Percentiles rank a stretch among this genome's conserved stretches.
Evolutionary conservation across 30 jellyfish, hydroid and myxozoan species (phyloP).

Genomic region (Chrysaora quinquecirrha): DNA sequence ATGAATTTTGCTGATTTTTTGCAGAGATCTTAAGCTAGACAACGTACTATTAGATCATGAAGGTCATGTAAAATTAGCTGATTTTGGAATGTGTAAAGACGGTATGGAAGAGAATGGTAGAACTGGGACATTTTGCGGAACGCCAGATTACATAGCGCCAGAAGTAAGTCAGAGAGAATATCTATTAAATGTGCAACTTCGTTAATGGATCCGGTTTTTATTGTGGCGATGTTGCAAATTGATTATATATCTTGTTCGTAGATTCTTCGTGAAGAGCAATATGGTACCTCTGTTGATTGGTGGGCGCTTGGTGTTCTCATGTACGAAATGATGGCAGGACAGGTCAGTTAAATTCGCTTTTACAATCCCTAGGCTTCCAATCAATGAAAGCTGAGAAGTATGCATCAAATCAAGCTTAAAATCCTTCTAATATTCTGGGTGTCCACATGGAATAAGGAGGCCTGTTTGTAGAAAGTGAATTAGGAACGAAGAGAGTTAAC

Average conservation of each 20-base stretch:
- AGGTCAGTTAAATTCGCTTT: constrained; percentile 68
- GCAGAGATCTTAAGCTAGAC: constrained; percentile 97
- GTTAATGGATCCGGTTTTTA: too few relatives aligned
- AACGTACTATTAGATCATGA: constrained; percentile 90
- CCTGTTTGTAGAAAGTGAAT: too few relatives aligned
- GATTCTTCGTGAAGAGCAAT: constrained; percentile 94
- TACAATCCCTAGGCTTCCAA: too few relatives aligned
- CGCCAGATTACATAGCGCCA: constrained; percentile 99
- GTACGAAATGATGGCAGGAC: constrained; percentile 99
- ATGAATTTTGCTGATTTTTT: too few relatives aligned
- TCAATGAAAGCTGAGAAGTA: too few relatives aligned
- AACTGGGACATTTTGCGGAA: constrained; percentile 97
- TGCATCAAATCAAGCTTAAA: too few relatives aligned
- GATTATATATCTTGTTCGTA: too few relatives aligned
- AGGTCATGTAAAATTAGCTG: constrained; percentile 99
- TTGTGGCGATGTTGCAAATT: too few relatives aligned
- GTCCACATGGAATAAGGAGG: too few relatives aligned
- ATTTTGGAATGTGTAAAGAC: constrained; percentile 99
- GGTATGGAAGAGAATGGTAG: constrained; percentile 71
- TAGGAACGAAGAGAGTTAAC: too few relatives aligned
- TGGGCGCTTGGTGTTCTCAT: constrained; percentile 99
- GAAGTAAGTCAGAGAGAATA: constrained; percentile 92
- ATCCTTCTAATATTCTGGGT: too few relatives aligned
- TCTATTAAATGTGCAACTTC: too few relatives aligned
- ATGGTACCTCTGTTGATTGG: constrained; percentile 97